Base-by-base conservation (phyloP, 2,888 invertebrate genomes). In the Metallyticus violacea region DNA sequence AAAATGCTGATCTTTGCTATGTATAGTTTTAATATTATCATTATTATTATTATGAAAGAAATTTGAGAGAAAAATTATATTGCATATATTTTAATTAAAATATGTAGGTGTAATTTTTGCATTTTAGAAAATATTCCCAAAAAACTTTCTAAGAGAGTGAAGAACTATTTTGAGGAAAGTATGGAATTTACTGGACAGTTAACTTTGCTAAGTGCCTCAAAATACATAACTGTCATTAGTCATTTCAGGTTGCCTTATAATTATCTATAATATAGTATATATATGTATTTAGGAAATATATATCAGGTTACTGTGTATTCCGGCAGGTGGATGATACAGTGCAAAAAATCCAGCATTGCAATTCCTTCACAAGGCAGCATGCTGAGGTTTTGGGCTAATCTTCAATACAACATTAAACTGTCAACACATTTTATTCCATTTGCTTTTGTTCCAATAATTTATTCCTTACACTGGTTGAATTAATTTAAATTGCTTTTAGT, bases 371-470 rank as follows among this genome's bases (percentile, higher is more conserved):
- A 62, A 62, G 40, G 40, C 40, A 62, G 40, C 40, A 62, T 62
- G 40, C 40, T 62, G 40, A 62, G 40, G 40, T 62, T 62, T 62
- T 62, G 40, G 40, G 40, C 40, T 1, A 62, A 62, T 62, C 40
- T 62, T 62, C 9, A 62, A 62, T 22, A 4, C 7, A 22, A 62
- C 40, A 62, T 62, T 15, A 62, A 62, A 22, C 40, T 62, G 40
- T 62, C 26, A 77, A 85, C 62, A 85, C 82, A 82, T 86, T 86
- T 27, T 77, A 82, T 78, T 26, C 77, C 77, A 78, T 15, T n/a
- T 62, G 40, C 40, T 62, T 62, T 62, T 62, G 22, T 62, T 62
- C 40, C 40, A 62, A 15, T 62, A 62, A 62, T 62, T 62, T 62
- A 62, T 62, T 62, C 40, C 40, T 62, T 62, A 22, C 40, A 62